Percentiles rank a stretch among this genome's conserved stretches.
Conservation (phyloP, 1,140 invertebrate genomes). For the Cyrtorhinus lividipennis region DNA sequence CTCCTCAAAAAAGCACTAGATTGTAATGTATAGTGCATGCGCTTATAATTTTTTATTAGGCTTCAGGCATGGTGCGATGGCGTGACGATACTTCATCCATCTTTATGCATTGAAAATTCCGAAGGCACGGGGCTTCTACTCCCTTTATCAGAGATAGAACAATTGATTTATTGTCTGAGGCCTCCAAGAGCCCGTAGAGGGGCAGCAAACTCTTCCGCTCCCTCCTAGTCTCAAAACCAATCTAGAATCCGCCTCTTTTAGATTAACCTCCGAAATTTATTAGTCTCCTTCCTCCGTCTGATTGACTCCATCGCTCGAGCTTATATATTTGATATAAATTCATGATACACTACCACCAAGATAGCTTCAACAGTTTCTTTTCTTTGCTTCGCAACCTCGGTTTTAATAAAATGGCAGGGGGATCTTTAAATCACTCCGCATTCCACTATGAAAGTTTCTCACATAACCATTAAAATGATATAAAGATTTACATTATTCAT, state of each 20-base stretch:
- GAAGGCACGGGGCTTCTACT: background rate
- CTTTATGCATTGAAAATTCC: conserved; percentile 10
- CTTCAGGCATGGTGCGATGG: background rate
- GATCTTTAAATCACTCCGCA: no score
- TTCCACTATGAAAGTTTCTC: no score
- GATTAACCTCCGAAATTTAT: conserved; percentile 3
- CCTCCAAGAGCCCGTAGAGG: no score
- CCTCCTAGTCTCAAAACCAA: background rate
- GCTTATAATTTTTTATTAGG: conserved; percentile 1
- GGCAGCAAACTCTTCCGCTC: no score
- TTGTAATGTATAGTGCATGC: no score
- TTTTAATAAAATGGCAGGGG: no score
- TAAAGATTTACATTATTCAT: no score
- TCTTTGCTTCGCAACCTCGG: no score
- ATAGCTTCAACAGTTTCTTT: no score
- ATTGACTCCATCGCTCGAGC: background rate
- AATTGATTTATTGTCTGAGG: conserved; percentile 1
- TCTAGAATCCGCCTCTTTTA: conserved; percentile 5
- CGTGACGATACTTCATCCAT: conserved; percentile 1
- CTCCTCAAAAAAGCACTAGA: no score
- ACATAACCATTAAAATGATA: no score
- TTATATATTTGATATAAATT: conserved; percentile 7
- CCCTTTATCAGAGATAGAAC: conserved; percentile 7
- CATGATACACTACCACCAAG: background rate
- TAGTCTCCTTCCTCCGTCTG: background rate